Percentiles rank a stretch among this genome's conserved stretches.
Conservation (phyloP, 2,113 vertebrate genomes). For the Ploceus nigricollis region DNA sequence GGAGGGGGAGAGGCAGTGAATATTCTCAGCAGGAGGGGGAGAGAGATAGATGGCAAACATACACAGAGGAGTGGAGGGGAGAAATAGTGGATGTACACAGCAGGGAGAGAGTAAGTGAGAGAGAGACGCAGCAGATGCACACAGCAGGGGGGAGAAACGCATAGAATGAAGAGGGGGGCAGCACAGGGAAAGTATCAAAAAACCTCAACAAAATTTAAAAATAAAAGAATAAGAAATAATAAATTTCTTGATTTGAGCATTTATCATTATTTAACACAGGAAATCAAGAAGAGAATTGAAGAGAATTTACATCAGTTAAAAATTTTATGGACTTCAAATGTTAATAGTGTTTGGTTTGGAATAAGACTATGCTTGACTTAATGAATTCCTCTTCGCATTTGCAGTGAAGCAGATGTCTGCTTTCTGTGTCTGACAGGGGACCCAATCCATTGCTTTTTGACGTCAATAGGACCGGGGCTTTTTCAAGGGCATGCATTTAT, state of each 20-base stretch:
- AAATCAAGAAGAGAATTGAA: neutral
- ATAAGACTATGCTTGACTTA: constrained; percentile 51
- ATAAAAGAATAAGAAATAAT: constrained; percentile 2
- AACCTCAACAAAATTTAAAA: neutral
- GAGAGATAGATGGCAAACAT: constrained; percentile 22
- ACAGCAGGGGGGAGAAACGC: constrained; percentile 54
- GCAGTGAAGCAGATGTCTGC: constrained; percentile 41
- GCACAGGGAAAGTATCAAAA: neutral
- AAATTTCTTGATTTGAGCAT: neutral
- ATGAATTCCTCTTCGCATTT: constrained; percentile 42
- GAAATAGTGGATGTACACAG: constrained; percentile 60
- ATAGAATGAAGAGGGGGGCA: neutral
- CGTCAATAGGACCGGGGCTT: neutral
- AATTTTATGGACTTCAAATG: constrained; percentile 8
- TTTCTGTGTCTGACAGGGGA: constrained; percentile 36
- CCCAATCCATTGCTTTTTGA: constrained; percentile 35
- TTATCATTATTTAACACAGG: constrained; percentile 23
- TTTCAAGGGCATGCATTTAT: constrained; percentile 20
- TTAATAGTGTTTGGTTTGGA: constrained; percentile 27
- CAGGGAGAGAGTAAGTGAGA: constrained; percentile 35
- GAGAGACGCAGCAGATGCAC: constrained; percentile 66
- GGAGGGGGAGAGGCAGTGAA: constrained; percentile 25
- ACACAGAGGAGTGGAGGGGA: constrained; percentile 27
- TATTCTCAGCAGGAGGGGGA: constrained; percentile 35
- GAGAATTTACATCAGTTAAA: neutral